Evolutionary conservation across 2,888 invertebrate genomes (phyloP), one percentile per base, ranked within the genome.

Genomic region (Cheilosia scutellata): DNA sequence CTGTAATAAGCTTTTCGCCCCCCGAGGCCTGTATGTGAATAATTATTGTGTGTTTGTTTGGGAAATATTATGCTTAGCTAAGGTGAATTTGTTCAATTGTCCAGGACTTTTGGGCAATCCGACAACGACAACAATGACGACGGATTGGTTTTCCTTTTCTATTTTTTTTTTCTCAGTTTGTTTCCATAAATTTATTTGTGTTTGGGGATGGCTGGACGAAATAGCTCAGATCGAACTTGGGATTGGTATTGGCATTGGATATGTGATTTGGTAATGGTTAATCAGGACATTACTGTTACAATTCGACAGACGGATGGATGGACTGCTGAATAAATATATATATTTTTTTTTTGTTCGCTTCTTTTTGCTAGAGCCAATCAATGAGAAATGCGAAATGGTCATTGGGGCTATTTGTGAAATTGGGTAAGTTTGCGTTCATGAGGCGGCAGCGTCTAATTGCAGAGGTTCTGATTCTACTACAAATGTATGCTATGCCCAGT

Each of bases 11-110:
- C 82, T 86, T 82, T 86, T 72, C 72, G 63, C 55, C 66, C 63
- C 76, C 82, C 55, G 53, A 68, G 82, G 82, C 57, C 57, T 86
- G 80, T 86, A 82, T 86, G 82, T 86, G 86, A 86, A 86, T 86
- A 86, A 86, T 86, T 86, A 86, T 86, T 86, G 58, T 68, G 29
- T 77, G 72, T 78, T 60, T 80, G 60, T 42, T 60, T 27, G 66
- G 60, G 71, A 66, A 66, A 80, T 76, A 71, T 76, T 86, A 82
- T 86, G 86, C 86, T 86, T 82, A 86, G 82, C 65, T 86, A 86
- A 86, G 86, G 86, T 86, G 82, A 86, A 86, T 75, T 84, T 76
- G 76, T 71, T 77, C 84, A 80, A 84, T 84, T 84, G 84, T 84
- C 75, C 80, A 55, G 58, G 84, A 80, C 71, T 66, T 66, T 71